Conservation (phyloP, 2,113 vertebrate genomes). For the Mirza zaza region DNA sequence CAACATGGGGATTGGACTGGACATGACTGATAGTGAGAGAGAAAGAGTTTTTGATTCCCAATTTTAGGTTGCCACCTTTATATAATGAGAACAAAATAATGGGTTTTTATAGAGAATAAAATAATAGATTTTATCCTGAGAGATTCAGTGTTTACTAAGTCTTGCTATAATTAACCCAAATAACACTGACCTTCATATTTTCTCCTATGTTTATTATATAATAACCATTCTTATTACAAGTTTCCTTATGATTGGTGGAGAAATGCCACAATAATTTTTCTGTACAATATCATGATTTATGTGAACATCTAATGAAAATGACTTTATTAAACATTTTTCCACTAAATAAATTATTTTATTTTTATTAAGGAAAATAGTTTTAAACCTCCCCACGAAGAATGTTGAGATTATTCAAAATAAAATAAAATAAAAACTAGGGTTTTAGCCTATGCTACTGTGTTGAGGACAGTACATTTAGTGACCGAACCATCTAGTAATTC, state of each 20-base stretch:
- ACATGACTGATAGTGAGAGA: not conserved
- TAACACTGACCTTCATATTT: not conserved
- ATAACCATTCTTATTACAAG: not conserved
- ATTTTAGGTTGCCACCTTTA: not conserved
- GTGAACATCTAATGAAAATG: conserved; percentile 48
- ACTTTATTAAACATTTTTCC: conserved; percentile 1
- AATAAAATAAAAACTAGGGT: conserved; percentile 31
- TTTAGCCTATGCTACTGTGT: not conserved
- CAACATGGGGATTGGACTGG: not conserved
- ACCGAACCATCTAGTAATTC: conserved; percentile 31
- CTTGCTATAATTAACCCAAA: not conserved
- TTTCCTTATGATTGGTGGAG: conserved; percentile 24
- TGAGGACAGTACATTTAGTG: conserved; percentile 36
- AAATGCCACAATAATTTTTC: conserved; percentile 14
- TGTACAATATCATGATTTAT: conserved; percentile 51
- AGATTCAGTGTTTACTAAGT: conserved; percentile 38
- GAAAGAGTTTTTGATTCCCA: not conserved
- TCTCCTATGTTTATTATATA: not conserved
- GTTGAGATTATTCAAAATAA: conserved; percentile 64
- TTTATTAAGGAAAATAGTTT: conserved; percentile 17
- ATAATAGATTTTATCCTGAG: not conserved
- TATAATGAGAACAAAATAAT: not conserved
- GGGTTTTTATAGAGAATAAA: not conserved
- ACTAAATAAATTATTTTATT: conserved; percentile 44
- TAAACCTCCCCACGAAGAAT: conserved; percentile 27